Evolutionary conservation across 2,888 invertebrate genomes (phyloP).

Genomic region (Drosophila prostipennis): DNA sequence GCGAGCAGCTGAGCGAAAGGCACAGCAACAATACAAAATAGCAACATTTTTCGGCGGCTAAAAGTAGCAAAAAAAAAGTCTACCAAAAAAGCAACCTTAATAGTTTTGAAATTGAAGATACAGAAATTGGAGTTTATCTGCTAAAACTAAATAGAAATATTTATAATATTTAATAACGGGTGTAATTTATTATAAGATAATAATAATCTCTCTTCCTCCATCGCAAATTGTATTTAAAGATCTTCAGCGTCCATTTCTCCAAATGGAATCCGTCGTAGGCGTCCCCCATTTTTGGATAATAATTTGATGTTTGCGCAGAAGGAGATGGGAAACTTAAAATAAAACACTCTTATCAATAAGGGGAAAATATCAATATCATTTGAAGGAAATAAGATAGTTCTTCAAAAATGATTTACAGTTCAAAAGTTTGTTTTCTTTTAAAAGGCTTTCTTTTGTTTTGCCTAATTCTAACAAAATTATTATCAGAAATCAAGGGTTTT

Average conservation of each 20-base stretch:
- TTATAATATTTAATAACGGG: too few species aligned
- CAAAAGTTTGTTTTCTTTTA: too few species aligned
- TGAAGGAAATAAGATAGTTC: too few species aligned
- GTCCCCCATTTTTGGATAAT: background rate
- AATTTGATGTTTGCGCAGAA: background rate
- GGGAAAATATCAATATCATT: background rate
- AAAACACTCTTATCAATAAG: background rate
- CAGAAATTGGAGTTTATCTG: background rate
- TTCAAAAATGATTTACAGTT: too few species aligned
- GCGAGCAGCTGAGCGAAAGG: slow-evolving; percentile 46
- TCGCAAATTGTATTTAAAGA: slow-evolving; percentile 70
- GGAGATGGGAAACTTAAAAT: background rate
- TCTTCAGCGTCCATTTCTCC: slow-evolving; percentile 36
- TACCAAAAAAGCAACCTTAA: slow-evolving; percentile 1
- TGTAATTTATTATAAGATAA: too few species aligned
- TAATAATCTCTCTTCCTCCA: slow-evolving; percentile 32
- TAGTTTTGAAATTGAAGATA: slow-evolving; percentile 4
- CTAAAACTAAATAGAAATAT: too few species aligned
- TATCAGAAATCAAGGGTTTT: too few species aligned
- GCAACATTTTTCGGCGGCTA: slow-evolving; percentile 70
- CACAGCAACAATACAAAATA: slow-evolving; percentile 52
- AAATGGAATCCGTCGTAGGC: slow-evolving; percentile 59
- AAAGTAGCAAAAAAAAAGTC: slow-evolving; percentile 61
- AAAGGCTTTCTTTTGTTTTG: too few species aligned
- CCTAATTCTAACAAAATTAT: too few species aligned